Percentiles rank a stretch among this genome's conserved stretches.
phyloP scores from a whole-genome alignment of 2,113 vertebrate species.

The Macquaria ambigua region DNA sequence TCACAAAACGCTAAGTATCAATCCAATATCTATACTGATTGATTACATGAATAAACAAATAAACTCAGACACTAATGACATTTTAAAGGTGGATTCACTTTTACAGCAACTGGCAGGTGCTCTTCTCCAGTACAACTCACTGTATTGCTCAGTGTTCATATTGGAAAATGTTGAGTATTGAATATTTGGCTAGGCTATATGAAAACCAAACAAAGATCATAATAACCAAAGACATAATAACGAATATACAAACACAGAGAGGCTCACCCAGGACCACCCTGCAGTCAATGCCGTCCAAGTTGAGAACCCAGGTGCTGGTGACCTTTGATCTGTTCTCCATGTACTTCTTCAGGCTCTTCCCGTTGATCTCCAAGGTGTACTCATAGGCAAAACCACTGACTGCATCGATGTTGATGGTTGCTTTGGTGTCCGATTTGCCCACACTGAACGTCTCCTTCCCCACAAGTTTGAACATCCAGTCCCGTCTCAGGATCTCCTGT shows the following conservation, averaged over 20 bases:
- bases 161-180: neutral
- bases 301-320: conserved; percentile 95
- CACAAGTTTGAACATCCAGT: conserved; percentile 99
- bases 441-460: conserved; percentile 96
- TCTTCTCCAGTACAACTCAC: too few species aligned
- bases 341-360: conserved; percentile 97
- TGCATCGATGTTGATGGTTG: conserved; percentile 97
- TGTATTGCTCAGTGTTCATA: neutral
- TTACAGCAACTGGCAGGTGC: neutral
- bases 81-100: neutral
- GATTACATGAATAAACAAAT: neutral
- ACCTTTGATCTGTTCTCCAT: conserved; percentile 97
- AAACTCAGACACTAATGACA: neutral
- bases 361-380: conserved; percentile 97
- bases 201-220: neutral
- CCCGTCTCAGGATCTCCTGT: conserved; percentile 93
- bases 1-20: neutral
- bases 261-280: conserved; percentile 94
- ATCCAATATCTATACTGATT: neutral
- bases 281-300: conserved; percentile 90
- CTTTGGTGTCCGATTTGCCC: conserved; percentile 91
- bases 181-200: neutral
- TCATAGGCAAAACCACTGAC: conserved; percentile 96
- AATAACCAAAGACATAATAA: neutral
- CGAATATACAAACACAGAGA: neutral